Conservation (phyloP, 2,797 vertebrate species). For the Microctenopoma stevenorrisi region DNA sequence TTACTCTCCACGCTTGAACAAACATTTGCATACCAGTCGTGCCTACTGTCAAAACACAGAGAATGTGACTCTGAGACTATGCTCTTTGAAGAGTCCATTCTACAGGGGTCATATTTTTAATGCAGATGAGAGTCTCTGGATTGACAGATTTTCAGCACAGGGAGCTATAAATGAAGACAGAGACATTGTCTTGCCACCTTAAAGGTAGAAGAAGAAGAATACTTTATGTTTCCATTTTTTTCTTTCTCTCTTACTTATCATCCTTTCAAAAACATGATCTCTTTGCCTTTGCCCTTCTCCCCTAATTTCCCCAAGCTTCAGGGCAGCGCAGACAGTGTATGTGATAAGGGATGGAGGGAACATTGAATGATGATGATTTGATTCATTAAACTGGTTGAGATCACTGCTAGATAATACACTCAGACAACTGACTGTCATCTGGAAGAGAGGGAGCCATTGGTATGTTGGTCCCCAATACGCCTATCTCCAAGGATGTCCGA, state of each 20-base stretch:
- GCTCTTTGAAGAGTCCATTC: background rate
- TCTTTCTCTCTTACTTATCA: slow-evolving; percentile 15
- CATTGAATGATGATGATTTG: slow-evolving; percentile 66
- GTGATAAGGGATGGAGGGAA: slow-evolving; percentile 61
- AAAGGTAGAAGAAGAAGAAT: background rate
- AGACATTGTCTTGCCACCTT: slow-evolving; percentile 2
- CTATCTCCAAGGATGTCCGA: slow-evolving; percentile 73
- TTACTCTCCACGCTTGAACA: slow-evolving; percentile 66
- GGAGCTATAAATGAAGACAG: slow-evolving; percentile 25
- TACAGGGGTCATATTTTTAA: slow-evolving; percentile 13
- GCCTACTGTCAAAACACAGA: slow-evolving; percentile 58
- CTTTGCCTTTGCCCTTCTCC: slow-evolving; percentile 27
- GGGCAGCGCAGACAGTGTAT: slow-evolving; percentile 53
- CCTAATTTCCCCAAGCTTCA: slow-evolving; percentile 56
- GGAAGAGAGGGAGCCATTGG: slow-evolving; percentile 53
- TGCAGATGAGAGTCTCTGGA: slow-evolving; percentile 3
- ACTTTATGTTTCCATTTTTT: slow-evolving; percentile 8
- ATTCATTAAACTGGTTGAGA: slow-evolving; percentile 74
- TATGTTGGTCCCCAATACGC: slow-evolving; percentile 67
- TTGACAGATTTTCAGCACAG: slow-evolving; percentile 30
- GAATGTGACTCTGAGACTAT: slow-evolving; percentile 15
- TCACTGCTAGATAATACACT: slow-evolving; percentile 67
- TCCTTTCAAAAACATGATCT: slow-evolving; percentile 37
- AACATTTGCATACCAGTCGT: slow-evolving; percentile 45
- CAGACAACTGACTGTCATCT: slow-evolving; percentile 74